Conservation (phyloP, 2,113 vertebrate genomes). For the Globicephala melas region DNA sequence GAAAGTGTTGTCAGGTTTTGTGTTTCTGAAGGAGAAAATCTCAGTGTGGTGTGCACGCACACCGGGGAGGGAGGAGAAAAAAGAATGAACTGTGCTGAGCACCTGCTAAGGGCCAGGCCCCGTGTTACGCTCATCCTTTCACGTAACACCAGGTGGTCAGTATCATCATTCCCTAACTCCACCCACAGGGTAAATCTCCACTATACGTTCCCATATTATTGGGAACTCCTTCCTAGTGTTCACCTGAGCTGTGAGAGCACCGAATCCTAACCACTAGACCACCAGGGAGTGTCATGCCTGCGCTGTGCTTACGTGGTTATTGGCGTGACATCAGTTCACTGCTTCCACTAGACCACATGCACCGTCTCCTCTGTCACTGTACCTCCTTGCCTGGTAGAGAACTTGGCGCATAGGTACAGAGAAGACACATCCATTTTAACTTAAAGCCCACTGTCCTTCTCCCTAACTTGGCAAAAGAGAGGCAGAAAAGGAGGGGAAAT, state of each 20-base stretch:
- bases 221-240: not conserved
- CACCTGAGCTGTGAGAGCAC: not conserved
- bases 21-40: not conserved
- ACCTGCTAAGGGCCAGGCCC: not conserved
- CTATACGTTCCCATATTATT: fast-evolving
- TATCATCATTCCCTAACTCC: not conserved
- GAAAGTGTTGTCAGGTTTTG: not conserved
- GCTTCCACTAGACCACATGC: not conserved
- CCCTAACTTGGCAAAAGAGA: not conserved
- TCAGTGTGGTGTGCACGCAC: not conserved
- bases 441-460: not conserved
- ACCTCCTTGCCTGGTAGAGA: not conserved
- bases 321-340: not conserved
- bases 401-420: not conserved
- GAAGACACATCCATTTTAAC: not conserved
- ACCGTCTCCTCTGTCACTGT: not conserved
- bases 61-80: no score
- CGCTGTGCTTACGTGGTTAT: not conserved
- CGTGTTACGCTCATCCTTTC: not conserved
- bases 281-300: not conserved
- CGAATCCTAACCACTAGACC: not conserved
- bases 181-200: not conserved
- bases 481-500: not conserved
- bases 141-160: not conserved
- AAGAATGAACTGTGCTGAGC: fast-evolving